phyloP scores from a whole-genome alignment of 2,113 vertebrate genomes.

The Leptocoma aspasia region DNA sequence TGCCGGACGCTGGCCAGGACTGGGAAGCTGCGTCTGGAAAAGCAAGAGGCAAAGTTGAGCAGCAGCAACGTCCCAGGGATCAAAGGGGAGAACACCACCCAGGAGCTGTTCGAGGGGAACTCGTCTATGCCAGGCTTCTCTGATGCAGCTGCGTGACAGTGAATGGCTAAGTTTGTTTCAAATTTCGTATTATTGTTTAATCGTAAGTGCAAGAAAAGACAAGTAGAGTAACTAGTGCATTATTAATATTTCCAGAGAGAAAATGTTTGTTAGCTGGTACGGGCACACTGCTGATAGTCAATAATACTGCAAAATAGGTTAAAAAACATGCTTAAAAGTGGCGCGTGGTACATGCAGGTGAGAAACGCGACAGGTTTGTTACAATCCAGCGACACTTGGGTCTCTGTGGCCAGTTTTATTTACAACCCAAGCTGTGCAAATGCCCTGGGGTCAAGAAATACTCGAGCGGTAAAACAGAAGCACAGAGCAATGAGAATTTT shows the following conservation, averaged over 20 bases:
- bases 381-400: not conserved
- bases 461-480: not conserved
- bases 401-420: not conserved
- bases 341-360: not conserved
- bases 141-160: accelerated
- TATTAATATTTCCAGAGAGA: not conserved
- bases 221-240: not conserved
- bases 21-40: slow-evolving; percentile 48
- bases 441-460: accelerated
- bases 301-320: accelerated
- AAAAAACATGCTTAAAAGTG: not conserved
- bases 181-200: not conserved
- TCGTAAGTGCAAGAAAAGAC: not conserved
- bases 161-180: not conserved
- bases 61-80: not conserved
- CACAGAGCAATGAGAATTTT: accelerated
- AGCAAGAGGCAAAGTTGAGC: not conserved
- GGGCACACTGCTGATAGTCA: not conserved
- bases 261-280: not conserved
- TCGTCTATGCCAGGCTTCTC: accelerated
- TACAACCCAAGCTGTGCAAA: not conserved
- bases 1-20: not conserved
- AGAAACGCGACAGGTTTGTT: too few species aligned
- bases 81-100: not conserved
- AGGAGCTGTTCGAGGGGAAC: not conserved